A percentile compares a stretch with the other conserved stretches of the same genome.
These are phyloP conservation scores for Noctilio leporinus DNA, from an alignment of 2,113 vertebrate species.

Conservation along the genomic window DNA sequence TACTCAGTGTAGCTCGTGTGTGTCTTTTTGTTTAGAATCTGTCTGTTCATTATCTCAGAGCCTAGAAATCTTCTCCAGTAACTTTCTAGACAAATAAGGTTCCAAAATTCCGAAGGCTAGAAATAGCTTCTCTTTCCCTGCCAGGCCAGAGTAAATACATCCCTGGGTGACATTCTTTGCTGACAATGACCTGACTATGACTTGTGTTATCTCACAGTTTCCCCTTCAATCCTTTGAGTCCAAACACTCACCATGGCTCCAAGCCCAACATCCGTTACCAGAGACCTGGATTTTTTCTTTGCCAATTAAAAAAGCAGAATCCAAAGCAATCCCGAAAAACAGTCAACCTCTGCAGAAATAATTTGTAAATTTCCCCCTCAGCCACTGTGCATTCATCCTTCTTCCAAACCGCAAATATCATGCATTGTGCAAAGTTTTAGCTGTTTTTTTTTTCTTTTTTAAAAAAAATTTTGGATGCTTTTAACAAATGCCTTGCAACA, in stretches of 20 bases:
- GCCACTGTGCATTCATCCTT: background rate
- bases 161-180: background rate
- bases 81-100: slow-evolving; percentile 24
- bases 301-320: background rate
- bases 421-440: background rate
- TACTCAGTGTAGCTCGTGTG: fast-evolving
- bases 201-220: background rate
- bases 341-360: background rate
- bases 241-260: background rate
- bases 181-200: background rate
- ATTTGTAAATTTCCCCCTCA: background rate
- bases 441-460: too few species aligned
- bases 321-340: background rate
- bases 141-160: slow-evolving; percentile 14
- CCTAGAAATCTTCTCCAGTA: background rate
- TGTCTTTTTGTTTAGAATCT: slow-evolving; percentile 11
- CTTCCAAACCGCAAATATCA: background rate
- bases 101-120: background rate
- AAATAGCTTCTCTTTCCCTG: background rate
- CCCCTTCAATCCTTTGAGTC: background rate
- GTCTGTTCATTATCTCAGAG: background rate
- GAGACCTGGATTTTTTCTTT: background rate
- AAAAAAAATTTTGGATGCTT: background rate
- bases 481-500: background rate
- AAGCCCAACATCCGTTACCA: background rate